These are phyloP conservation scores for Lates japonicus DNA, from an alignment of 2,797 vertebrate genomes.

Conservation along the genomic window DNA sequence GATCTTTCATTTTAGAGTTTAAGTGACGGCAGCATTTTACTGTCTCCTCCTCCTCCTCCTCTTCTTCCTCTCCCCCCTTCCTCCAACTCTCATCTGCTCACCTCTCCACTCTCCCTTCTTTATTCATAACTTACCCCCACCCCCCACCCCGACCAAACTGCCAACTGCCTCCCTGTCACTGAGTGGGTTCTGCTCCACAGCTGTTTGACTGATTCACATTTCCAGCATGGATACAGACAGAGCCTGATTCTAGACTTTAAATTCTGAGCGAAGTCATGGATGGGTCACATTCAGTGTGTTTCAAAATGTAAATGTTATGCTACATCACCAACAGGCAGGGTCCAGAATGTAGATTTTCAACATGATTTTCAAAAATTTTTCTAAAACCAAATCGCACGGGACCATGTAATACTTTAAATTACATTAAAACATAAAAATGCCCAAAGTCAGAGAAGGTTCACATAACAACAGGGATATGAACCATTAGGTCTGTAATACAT, in stretches of 20 bases:
- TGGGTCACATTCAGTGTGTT: conserved; percentile 39
- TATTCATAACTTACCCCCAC: conserved; percentile 69
- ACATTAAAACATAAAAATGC: conserved; percentile 21
- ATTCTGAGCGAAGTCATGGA: conserved; percentile 54
- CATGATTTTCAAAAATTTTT: conserved; percentile 15
- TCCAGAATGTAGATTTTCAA: conserved; percentile 9
- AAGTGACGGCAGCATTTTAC: conserved; percentile 85
- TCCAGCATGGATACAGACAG: conserved; percentile 46
- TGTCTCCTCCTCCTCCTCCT: conserved; percentile 62
- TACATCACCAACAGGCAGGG: conserved; percentile 6
- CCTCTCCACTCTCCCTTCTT: conserved; percentile 61
- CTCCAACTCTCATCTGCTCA: conserved; percentile 66
- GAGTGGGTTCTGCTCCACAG: conserved; percentile 69
- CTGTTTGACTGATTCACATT: conserved; percentile 72
- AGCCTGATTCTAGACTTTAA: conserved; percentile 45
- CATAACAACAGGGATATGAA: conserved; percentile 24
- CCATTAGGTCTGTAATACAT: conserved; percentile 38
- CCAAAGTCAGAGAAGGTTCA: conserved; percentile 41
- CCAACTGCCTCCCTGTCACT: conserved; percentile 46
- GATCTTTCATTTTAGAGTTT: conserved; percentile 86
- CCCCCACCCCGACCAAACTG: background rate
- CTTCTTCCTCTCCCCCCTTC: background rate
- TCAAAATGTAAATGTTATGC: conserved; percentile 56
- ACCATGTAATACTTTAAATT: background rate
- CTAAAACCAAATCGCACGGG: conserved; percentile 10